These are phyloP conservation scores for Nesoenas mayeri DNA, from an alignment of 2,113 vertebrate species.

Conservation along the genomic window DNA sequence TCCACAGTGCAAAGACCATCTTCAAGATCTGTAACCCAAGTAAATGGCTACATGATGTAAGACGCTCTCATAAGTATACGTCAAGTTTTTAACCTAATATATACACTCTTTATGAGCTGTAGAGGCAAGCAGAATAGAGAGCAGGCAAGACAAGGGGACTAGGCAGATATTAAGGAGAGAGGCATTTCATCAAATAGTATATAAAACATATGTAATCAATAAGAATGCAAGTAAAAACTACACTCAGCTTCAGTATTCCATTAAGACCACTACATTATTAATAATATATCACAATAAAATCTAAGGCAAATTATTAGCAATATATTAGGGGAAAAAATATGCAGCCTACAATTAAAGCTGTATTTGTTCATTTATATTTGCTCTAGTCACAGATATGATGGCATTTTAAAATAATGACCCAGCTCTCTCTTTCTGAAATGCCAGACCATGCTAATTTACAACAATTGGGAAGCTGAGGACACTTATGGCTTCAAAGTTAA, in stretches of 20 bases:
- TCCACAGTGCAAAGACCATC: background rate
- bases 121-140: background rate
- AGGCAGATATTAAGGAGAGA: background rate
- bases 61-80: background rate
- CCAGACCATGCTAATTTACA: background rate
- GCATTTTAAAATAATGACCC: background rate
- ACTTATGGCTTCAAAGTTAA: background rate
- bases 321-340: background rate
- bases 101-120: background rate
- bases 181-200: background rate
- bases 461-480: background rate
- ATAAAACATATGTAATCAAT: background rate
- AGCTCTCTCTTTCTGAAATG: background rate
- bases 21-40: background rate
- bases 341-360: background rate
- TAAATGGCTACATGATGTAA: background rate
- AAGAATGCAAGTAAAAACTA: background rate
- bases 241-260: background rate
- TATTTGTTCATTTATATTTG: background rate
- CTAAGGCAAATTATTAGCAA: background rate
- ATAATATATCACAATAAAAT: background rate
- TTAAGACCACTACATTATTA: background rate
- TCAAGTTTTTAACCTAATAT: background rate
- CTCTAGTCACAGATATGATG: background rate
- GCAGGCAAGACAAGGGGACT: background rate